Percentiles rank a stretch among this genome's conserved stretches.
Conservation (phyloP, 2,113 vertebrate genomes). For the Salvelinus fontinalis region DNA sequence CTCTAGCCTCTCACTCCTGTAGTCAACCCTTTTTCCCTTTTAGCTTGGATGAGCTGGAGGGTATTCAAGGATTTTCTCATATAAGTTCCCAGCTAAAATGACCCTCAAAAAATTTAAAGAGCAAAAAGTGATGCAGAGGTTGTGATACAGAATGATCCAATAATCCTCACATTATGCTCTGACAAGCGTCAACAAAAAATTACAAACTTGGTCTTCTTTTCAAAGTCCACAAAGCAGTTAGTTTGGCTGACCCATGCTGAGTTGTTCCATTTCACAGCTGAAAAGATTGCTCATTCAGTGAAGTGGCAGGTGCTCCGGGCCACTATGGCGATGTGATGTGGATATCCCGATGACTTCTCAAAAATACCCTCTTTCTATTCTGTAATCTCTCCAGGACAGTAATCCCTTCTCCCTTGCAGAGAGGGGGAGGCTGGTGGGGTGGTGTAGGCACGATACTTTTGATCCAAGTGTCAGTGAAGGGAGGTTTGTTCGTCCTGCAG, state of each 20-base stretch:
- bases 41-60: neutral
- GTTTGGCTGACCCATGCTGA: neutral
- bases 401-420: neutral
- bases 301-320: neutral
- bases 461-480: slow-evolving; percentile 2
- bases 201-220: neutral
- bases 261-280: neutral
- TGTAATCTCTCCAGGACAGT: neutral
- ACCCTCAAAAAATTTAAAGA: too few species aligned
- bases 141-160: neutral
- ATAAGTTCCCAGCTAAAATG: too few species aligned
- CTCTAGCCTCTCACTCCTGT: too few species aligned
- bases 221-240: neutral
- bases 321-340: neutral
- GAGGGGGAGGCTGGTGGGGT: neutral
- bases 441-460: neutral
- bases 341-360: neutral
- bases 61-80: too few species aligned
- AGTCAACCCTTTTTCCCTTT: neutral
- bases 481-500: slow-evolving; percentile 28
- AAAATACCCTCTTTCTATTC: neutral
- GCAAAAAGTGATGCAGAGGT: neutral
- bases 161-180: neutral
- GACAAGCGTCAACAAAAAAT: neutral
- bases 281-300: neutral